Conservation (phyloP, 2,797 vertebrate genomes). For the Falco berigora region DNA sequence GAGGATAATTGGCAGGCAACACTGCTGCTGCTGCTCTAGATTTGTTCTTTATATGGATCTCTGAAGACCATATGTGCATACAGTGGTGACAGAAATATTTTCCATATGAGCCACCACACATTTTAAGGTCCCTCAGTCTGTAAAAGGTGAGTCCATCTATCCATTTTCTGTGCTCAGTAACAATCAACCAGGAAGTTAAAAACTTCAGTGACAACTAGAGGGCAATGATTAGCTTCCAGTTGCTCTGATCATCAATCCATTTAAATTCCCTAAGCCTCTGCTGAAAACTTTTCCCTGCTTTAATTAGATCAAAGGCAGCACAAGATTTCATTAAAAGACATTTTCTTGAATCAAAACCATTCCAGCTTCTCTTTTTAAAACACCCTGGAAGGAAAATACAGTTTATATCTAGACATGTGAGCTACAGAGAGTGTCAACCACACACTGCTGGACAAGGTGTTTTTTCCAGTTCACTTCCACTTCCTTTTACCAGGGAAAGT, state of each 20-base stretch:
- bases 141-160: slow-evolving; percentile 40
- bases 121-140: slow-evolving; percentile 30
- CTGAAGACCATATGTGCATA: slow-evolving; percentile 67
- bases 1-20: slow-evolving; percentile 66
- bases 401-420: neutral
- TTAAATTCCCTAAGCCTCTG: neutral
- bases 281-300: slow-evolving; percentile 5
- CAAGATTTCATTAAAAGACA: neutral
- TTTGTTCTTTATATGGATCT: slow-evolving; percentile 62
- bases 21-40: slow-evolving; percentile 36
- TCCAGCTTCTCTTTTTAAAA: neutral
- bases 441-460: neutral
- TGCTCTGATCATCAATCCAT: neutral
- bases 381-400: neutral
- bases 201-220: slow-evolving; percentile 55
- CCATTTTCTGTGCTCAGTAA: slow-evolving; percentile 15
- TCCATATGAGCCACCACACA: slow-evolving; percentile 67
- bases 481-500: slow-evolving; percentile 12
- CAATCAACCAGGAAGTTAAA: slow-evolving; percentile 32
- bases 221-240: slow-evolving; percentile 45
- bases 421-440: neutral
- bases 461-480: neutral
- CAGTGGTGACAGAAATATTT: slow-evolving; percentile 71
- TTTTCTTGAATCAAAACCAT: neutral
- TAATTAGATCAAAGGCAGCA: neutral